phyloP scores from a whole-genome alignment of 1,140 invertebrate species.

The Pteromalus puparum region DNA sequence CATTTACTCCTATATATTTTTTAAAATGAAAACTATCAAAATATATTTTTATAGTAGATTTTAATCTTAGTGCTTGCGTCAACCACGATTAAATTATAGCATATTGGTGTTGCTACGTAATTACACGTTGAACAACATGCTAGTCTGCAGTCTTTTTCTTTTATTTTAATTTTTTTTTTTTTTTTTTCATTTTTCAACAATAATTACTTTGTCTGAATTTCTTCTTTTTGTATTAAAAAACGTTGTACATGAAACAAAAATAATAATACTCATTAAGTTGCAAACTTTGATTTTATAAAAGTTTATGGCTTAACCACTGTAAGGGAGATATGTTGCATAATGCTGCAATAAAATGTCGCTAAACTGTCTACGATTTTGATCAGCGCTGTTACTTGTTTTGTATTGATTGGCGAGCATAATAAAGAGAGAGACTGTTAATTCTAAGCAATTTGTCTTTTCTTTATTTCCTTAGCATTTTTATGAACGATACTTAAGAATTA shows the following conservation, averaged over 20 bases:
- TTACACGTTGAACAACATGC: slow-evolving; percentile 29
- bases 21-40: slow-evolving; percentile 36
- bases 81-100: slow-evolving; percentile 29
- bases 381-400: slow-evolving; percentile 43
- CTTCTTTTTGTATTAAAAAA: slow-evolving; percentile 7
- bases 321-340: slow-evolving; percentile 27
- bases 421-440: slow-evolving; percentile 51
- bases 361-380: slow-evolving; percentile 24
- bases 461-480: slow-evolving; percentile 29
- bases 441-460: slow-evolving; percentile 32
- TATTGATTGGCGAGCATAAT: slow-evolving; percentile 45
- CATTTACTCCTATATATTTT: slow-evolving; percentile 43
- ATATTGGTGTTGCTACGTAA: slow-evolving; percentile 41
- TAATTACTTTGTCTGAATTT: slow-evolving; percentile 26
- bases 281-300: slow-evolving; percentile 26
- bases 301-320: slow-evolving; percentile 16
- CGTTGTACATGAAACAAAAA: slow-evolving; percentile 1
- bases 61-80: slow-evolving; percentile 42
- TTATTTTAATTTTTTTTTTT: slow-evolving; percentile 11
- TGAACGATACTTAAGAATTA: background rate
- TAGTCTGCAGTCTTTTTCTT: slow-evolving; percentile 47
- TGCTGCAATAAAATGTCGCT: background rate
- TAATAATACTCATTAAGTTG: slow-evolving; percentile 34
- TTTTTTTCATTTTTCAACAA: background rate
- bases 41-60: slow-evolving; percentile 52